Base-by-base conservation (phyloP, 23 tunicate species). In the Trididemnum nubilum region DNA sequence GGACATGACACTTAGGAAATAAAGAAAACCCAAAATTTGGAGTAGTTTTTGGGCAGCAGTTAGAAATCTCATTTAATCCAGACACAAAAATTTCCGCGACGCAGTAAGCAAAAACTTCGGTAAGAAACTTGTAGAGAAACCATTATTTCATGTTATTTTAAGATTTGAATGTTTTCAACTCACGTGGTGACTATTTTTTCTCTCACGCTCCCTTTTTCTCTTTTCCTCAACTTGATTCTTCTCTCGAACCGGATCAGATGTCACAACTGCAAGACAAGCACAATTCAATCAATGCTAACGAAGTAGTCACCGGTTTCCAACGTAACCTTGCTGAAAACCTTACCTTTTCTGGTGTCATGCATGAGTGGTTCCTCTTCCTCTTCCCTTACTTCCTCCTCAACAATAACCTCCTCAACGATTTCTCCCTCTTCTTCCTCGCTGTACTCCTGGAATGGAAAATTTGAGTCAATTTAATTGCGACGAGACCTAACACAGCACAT, bases 351-450 rank as follows among this genome's bases (percentile, higher is more conserved):
- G 36, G 15, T 28, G 33, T 58, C 77, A 51, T 31, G 78, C 28
- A 26, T 77, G 64, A 79, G 37, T 50, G 40, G 65, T 22, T 83
- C 86, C 0, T 81, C 97, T 1, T 59, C 76, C 27, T 80, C 83
- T 57, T 64, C 86, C 67, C 66, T 66, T 22, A 77, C 67, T 32
- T 85, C 97, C 27, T 76, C 90, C 64, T 86, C 87, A 24, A 85
- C 86, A 67, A 83, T 73, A 71, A 86, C 90, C 59, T 91, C 97
- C 64, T 91, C 97, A 19, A 91, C 90, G 52, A 91, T 91, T 54
- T 91, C 97, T 36, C 97, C 97, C 34, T 91, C 97, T 65, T 91
- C 97, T 52, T 85, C 96, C 18, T 50, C 80, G 31, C 36, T 78
- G 33, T 89, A 88, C 51, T 87, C 86, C 86, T 67, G 67, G 28